Percentiles rank a stretch among this genome's conserved stretches.
Evolutionary conservation across 2,113 vertebrate genomes (phyloP).

Genomic region (Climacteris rufus): DNA sequence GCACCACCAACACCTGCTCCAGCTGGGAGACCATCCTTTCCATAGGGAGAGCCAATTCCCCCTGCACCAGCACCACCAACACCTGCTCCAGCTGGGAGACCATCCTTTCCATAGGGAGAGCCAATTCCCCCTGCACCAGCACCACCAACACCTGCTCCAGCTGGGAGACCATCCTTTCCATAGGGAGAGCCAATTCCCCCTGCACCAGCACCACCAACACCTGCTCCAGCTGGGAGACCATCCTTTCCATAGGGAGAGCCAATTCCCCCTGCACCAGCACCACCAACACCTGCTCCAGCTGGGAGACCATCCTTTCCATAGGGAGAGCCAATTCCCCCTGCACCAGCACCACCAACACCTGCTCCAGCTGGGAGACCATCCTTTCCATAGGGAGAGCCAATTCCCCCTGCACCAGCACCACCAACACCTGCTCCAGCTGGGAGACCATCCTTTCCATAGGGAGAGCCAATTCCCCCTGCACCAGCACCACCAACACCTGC

Average conservation of each 20-base stretch:
- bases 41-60: accelerated
- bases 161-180: not conserved
- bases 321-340: accelerated
- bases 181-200: accelerated
- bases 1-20: not conserved
- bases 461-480: not conserved
- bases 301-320: not conserved
- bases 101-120: not conserved
- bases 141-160: accelerated
- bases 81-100: not conserved
- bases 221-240: not conserved
- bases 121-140: not conserved
- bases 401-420: not conserved
- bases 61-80: not conserved
- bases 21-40: not conserved
- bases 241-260: accelerated
- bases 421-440: no score
- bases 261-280: accelerated
- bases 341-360: no score
- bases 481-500: no score
- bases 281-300: not conserved
- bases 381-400: not conserved
- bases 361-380: not conserved
- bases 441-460: not conserved
- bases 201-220: accelerated